These are phyloP conservation scores for Galerucella nymphaeae DNA, from an alignment of 2,888 invertebrate species.

Conservation along the genomic window DNA sequence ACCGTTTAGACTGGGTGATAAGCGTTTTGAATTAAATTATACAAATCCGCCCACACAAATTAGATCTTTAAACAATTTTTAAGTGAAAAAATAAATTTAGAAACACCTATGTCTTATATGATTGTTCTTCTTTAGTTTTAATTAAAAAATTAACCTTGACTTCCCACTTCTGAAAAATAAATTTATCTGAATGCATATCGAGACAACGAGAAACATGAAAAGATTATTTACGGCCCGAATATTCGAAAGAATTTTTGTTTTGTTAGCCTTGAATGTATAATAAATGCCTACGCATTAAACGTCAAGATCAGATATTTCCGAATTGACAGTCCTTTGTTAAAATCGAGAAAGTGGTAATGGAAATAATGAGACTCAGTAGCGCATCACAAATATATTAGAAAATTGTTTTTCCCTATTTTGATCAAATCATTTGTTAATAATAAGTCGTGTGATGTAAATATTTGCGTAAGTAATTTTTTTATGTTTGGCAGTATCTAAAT, in stretches of 20 bases:
- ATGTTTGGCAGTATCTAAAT: conserved; percentile 13
- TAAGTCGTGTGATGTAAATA: not conserved
- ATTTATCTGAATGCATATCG: not conserved
- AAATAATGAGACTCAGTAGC: not conserved
- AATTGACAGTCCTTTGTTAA: conserved; percentile 7
- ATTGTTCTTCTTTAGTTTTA: not conserved
- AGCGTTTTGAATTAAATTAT: conserved; percentile 52
- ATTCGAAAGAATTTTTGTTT: conserved; percentile 15
- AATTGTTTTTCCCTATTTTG: not conserved
- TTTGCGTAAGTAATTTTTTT: not conserved
- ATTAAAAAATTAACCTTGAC: conserved; percentile 4
- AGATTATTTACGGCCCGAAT: conserved; percentile 3
- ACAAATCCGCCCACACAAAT: not conserved
- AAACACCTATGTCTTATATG: not conserved
- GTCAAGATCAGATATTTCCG: conserved; percentile 11
- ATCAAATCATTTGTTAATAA: too few species aligned
- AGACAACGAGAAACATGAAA: conserved; percentile 3
- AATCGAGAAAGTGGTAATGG: not conserved
- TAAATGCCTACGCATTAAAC: conserved; percentile 5
- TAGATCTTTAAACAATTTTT: not conserved
- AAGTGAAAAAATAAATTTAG: not conserved
- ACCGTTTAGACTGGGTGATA: conserved; percentile 55
- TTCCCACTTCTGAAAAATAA: not conserved
- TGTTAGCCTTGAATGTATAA: conserved; percentile 9
- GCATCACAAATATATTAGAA: not conserved